Evolutionary conservation across 2,888 invertebrate species (phyloP).

Genomic region (Meiosimyza decipiens): DNA sequence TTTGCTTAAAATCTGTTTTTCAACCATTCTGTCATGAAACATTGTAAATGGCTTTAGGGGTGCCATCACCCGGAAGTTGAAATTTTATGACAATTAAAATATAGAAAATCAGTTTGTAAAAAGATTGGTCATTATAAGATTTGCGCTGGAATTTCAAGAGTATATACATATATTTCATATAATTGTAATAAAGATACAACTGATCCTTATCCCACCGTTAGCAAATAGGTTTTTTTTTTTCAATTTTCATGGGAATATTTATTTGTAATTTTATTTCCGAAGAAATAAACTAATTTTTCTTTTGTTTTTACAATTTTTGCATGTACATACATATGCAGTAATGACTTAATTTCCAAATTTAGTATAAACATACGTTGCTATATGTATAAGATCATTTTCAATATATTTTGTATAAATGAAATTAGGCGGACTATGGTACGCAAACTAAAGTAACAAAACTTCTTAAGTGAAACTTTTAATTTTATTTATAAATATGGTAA

Average conservation of each 20-base stretch:
- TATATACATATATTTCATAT: too few relatives aligned
- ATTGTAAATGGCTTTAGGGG: too few relatives aligned
- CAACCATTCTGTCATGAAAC: too few relatives aligned
- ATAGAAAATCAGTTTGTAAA: background rate
- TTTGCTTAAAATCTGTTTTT: too few relatives aligned
- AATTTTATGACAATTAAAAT: too few relatives aligned
- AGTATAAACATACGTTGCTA: too few relatives aligned
- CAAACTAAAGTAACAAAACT: background rate
- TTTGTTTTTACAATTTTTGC: background rate
- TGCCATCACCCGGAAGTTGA: too few relatives aligned
- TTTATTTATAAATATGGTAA: background rate
- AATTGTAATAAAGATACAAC: background rate
- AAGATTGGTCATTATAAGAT: background rate
- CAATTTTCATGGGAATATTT: slow-evolving; percentile 4
- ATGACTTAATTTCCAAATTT: background rate
- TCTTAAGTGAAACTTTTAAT: background rate
- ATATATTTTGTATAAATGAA: too few relatives aligned
- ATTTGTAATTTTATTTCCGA: slow-evolving; percentile 3
- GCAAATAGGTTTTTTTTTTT: background rate
- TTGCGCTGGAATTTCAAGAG: background rate
- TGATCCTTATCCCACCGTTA: too few relatives aligned
- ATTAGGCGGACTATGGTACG: background rate
- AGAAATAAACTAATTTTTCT: background rate
- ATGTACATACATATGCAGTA: background rate
- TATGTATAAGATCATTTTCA: too few relatives aligned